Conservation (phyloP, 2,888 invertebrate species). For the Clitarchus hookeri region DNA sequence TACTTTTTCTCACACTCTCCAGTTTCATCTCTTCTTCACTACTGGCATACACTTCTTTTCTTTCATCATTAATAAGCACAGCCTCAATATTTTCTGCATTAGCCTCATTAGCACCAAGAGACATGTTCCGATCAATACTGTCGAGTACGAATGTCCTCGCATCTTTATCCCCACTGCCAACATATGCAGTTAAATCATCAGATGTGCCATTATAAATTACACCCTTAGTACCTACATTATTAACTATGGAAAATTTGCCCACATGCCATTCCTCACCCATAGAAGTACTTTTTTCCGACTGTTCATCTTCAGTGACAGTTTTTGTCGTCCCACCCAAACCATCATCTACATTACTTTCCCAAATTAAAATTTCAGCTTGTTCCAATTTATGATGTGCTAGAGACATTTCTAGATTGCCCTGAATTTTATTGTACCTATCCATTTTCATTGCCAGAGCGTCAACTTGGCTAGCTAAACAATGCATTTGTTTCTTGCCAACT, state of each 20-base stretch:
- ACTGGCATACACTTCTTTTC: not conserved
- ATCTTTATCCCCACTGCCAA: not conserved
- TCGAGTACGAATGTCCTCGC: not conserved
- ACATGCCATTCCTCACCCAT: not conserved
- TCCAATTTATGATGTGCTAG: not conserved
- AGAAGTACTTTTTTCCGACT: not conserved
- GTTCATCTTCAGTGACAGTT: not conserved
- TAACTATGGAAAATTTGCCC: not conserved
- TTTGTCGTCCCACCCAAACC: not conserved
- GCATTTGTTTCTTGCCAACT: slow-evolving; percentile 1
- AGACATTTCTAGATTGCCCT: not conserved
- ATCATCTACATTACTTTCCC: not conserved
- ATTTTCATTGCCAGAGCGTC: not conserved
- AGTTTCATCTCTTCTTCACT: not conserved
- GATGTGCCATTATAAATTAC: not conserved
- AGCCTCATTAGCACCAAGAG: not conserved
- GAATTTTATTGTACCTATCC: not conserved
- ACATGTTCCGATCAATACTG: slow-evolving; percentile 3
- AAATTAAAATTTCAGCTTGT: not conserved
- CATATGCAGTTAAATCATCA: not conserved
- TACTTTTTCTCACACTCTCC: not conserved
- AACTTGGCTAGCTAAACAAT: not conserved
- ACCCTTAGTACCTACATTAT: not conserved
- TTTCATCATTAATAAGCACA: slow-evolving; percentile 19
- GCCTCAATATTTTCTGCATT: slow-evolving; percentile 23